These are phyloP conservation scores for Helicorthomorpha holstii DNA, from an alignment of 1,140 invertebrate genomes.

Conservation along the genomic window DNA sequence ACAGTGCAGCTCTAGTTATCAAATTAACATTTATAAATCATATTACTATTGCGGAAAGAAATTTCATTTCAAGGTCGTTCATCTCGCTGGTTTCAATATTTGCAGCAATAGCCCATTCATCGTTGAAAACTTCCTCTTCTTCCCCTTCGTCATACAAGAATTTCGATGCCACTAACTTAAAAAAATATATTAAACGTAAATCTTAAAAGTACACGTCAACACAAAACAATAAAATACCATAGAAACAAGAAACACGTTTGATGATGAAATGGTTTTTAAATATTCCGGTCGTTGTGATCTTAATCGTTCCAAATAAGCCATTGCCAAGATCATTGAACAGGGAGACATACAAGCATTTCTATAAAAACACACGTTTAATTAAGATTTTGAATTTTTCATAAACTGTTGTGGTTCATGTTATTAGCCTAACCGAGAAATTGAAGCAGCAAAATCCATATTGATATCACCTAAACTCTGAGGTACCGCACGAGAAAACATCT, in stretches of 20 bases:
- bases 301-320: constrained; percentile 72
- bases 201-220: not conserved
- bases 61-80: constrained; percentile 69
- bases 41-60: constrained; percentile 74
- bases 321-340: constrained; percentile 58
- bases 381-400: not conserved
- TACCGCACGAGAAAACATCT: constrained; percentile 54
- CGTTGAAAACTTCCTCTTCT: constrained; percentile 68
- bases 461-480: constrained; percentile 55
- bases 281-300: constrained; percentile 65
- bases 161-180: constrained; percentile 86
- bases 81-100: constrained; percentile 52
- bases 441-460: constrained; percentile 56
- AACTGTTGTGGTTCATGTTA: not conserved
- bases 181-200: constrained; percentile 15
- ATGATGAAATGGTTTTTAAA: constrained; percentile 56
- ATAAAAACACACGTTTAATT: not conserved
- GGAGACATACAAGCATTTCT: constrained; percentile 68
- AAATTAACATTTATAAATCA: constrained; percentile 10
- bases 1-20: not conserved
- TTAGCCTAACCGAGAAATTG: constrained; percentile 35
- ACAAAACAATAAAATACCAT: constrained; percentile 39
- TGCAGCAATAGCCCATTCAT: constrained; percentile 70
- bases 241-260: constrained; percentile 79
- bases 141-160: constrained; percentile 82